Percentiles rank a stretch among this genome's conserved stretches.
phyloP scores from a whole-genome alignment of 2,113 vertebrate genomes.

The Eptatretus burgeri region DNA sequence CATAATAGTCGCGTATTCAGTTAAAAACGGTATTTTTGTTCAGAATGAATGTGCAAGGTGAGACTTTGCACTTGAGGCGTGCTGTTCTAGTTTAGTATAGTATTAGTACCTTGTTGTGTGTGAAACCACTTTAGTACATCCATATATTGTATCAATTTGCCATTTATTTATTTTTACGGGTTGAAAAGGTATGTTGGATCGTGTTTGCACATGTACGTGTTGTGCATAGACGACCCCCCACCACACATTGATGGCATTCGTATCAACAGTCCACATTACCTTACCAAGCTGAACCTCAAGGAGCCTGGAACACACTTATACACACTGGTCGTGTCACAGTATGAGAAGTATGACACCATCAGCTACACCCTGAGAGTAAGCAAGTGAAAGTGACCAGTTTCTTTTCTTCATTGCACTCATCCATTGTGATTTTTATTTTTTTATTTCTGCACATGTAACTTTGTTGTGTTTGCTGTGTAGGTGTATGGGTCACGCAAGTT shows the following conservation, averaged over 20 bases:
- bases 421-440: neutral
- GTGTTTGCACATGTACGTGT: too few species aligned
- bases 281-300: slow-evolving; percentile 77
- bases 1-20: too few species aligned
- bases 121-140: too few species aligned
- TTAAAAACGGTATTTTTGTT: too few species aligned
- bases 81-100: too few species aligned
- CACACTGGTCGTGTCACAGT: slow-evolving; percentile 83
- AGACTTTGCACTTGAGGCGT: too few species aligned
- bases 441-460: neutral
- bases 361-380: slow-evolving; percentile 74
- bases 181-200: too few species aligned
- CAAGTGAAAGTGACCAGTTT: slow-evolving; percentile 6
- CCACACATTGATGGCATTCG: slow-evolving; percentile 84
- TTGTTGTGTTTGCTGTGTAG: slow-evolving; percentile 16
- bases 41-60: too few species aligned
- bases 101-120: neutral
- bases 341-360: slow-evolving; percentile 96
- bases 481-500: slow-evolving; percentile 79
- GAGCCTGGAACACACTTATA: slow-evolving; percentile 48
- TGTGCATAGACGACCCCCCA: slow-evolving; percentile 39
- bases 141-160: too few species aligned
- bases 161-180: too few species aligned
- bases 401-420: neutral
- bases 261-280: slow-evolving; percentile 94